A percentile compares a stretch with the other conserved stretches of the same genome.
phyloP scores from a whole-genome alignment of 2,113 vertebrate species.

The Hemiprocne comata region DNA sequence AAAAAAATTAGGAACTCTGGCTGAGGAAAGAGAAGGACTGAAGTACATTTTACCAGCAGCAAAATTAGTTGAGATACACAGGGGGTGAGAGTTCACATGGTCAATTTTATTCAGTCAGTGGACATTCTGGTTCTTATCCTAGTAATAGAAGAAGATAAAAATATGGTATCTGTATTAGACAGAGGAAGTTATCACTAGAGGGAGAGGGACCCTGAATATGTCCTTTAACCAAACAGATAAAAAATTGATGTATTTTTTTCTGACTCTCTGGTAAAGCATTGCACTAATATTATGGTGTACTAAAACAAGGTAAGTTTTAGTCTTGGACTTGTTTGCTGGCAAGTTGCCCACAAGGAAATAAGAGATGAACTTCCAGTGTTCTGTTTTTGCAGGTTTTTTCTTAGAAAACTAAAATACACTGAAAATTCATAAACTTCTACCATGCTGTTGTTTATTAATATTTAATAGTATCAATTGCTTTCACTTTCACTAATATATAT shows the following conservation, averaged over 20 bases:
- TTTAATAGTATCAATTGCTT: slow-evolving; percentile 37
- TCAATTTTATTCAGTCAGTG: neutral
- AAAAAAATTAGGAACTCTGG: neutral
- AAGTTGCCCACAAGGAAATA: neutral
- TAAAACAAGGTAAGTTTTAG: neutral
- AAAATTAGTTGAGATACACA: slow-evolving; percentile 12
- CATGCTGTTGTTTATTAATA: neutral
- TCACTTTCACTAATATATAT: neutral
- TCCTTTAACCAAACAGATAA: slow-evolving; percentile 17
- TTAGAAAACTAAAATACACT: neutral
- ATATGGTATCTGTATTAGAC: neutral
- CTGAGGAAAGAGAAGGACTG: neutral
- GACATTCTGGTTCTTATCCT: neutral
- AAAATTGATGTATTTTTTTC: slow-evolving; percentile 13
- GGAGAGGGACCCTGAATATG: neutral
- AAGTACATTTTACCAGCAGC: neutral
- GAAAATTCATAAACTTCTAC: neutral
- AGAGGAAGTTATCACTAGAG: neutral
- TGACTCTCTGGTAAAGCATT: neutral
- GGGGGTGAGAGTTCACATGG: neutral
- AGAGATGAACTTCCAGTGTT: neutral
- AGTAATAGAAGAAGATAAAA: slow-evolving; percentile 20
- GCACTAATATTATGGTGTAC: neutral
- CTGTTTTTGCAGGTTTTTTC: neutral
- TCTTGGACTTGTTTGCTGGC: neutral